Evolutionary conservation across 2,888 invertebrate species (phyloP), one percentile per base, ranked within the genome.

Genomic region (Eupithecia centaureata): DNA sequence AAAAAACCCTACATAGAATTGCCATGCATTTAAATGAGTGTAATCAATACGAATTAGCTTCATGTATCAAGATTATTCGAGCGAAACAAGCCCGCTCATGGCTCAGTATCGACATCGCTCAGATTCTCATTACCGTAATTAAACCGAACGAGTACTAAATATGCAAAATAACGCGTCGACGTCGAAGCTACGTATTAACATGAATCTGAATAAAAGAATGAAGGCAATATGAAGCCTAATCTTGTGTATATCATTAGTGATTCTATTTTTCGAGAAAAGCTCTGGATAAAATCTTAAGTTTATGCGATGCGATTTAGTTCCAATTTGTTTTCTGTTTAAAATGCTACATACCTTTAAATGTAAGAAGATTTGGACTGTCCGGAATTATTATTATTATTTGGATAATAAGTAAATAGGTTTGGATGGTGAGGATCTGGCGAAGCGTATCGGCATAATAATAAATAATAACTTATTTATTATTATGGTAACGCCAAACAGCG

Each of bases 111-210:
- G 61, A 22, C 52, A 59, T 42, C 25, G 51, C 57, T 71, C 64
- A 63, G 61, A 61, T 68, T 66, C 57, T 71, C 68, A 71, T 72
- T 71, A 71, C 58, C 30, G 38, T 74, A 71, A 76, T 76, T 70
- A 72, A 73, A 68, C 59, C 57, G 22, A 42, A 56, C 52, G 32
- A 18, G 25, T 35, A 47, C 15, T 30, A 57, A 60, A 61, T 61
- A 65, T 68, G 57, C 57, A 42, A 64, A 68, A 52, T 52, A 52
- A 52, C 25, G 25, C 27, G 4, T 27, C 52, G 7, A 12, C 47
- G 22, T 15, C 52, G 52, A 27, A 52, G 52, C 10, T 42, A 22
- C 12, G 22, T 12, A 47, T 47, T 22, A 1, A 47, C 18, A 47
- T 22, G 10, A 47, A 47, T 47, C 47, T 22, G 47, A 47, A 47